Percentiles rank a stretch among this genome's conserved stretches.
These are phyloP conservation scores for Elaphurus davidianus DNA, from an alignment of 2,113 vertebrate genomes.

Conservation along the genomic window DNA sequence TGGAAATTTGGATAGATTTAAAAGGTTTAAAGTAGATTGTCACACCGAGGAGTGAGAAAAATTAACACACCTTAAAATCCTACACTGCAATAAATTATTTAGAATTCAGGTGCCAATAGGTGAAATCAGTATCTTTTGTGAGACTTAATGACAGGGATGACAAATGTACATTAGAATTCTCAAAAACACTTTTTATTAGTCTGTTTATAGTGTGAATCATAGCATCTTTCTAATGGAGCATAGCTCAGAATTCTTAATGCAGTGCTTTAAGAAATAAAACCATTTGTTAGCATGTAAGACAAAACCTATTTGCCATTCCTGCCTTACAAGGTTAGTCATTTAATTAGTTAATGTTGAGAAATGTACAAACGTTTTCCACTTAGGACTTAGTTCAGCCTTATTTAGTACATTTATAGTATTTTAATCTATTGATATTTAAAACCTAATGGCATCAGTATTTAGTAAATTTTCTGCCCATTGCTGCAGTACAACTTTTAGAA, in stretches of 20 bases:
- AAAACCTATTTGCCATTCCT: neutral
- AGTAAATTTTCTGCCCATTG: neutral
- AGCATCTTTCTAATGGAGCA: neutral
- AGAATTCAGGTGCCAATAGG: neutral
- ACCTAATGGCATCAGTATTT: neutral
- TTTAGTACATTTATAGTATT: neutral
- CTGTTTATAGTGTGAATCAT: neutral
- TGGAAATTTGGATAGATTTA: constrained; percentile 35
- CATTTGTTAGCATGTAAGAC: neutral
- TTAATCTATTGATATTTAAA: neutral
- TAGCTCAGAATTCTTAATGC: neutral
- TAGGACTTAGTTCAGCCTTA: neutral
- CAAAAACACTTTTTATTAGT: neutral
- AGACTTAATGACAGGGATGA: neutral
- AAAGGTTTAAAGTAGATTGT: neutral
- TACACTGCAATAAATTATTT: neutral
- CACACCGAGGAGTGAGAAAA: neutral
- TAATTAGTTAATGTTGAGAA: neutral
- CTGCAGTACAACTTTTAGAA: neutral
- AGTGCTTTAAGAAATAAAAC: neutral
- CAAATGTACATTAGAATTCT: neutral
- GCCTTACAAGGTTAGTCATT: neutral
- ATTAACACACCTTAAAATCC: constrained; percentile 21
- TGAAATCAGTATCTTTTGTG: neutral
- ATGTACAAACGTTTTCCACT: neutral